Conservation (phyloP, 2,888 invertebrate genomes). For the Helleia helle region DNA sequence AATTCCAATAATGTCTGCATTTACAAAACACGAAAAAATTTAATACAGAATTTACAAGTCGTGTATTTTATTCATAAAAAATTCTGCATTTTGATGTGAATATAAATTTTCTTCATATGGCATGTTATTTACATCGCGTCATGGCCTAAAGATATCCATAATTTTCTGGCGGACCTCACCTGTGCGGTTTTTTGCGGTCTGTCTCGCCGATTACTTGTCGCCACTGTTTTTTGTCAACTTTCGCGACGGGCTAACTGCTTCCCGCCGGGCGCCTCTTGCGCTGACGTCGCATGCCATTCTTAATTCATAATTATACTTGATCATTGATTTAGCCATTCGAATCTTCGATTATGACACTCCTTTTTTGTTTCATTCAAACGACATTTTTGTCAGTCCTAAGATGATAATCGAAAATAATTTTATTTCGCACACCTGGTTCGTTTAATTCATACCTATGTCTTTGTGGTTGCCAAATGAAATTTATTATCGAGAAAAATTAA, state of each 20-base stretch:
- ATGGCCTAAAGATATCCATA: slow-evolving; percentile 16
- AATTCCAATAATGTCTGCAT: neutral
- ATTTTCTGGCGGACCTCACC: slow-evolving; percentile 31
- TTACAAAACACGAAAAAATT: slow-evolving; percentile 4
- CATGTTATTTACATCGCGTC: slow-evolving; percentile 19
- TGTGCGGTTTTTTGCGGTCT: slow-evolving; percentile 35
- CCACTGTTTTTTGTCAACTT: slow-evolving; percentile 58
- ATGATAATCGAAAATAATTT: slow-evolving; percentile 30
- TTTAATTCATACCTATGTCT: slow-evolving; percentile 29
- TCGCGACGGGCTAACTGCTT: slow-evolving; percentile 42
- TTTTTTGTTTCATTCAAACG: slow-evolving; percentile 3
- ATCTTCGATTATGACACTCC: neutral
- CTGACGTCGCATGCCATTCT: slow-evolving; percentile 37
- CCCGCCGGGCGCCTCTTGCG: slow-evolving; percentile 24
- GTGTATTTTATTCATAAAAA: slow-evolving; percentile 2
- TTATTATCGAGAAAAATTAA: slow-evolving; percentile 16
- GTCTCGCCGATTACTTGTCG: slow-evolving; percentile 39
- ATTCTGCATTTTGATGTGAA: slow-evolving; percentile 10
- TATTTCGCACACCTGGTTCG: slow-evolving; percentile 36
- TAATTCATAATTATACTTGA: slow-evolving; percentile 20
- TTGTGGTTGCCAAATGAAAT: slow-evolving; percentile 19
- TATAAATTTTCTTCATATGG: slow-evolving; percentile 17
- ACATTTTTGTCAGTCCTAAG: slow-evolving; percentile 7
- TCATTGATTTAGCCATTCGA: slow-evolving; percentile 5
- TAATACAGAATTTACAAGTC: no score